Percentiles rank a stretch among this genome's conserved stretches.
Evolutionary conservation across 2,888 invertebrate genomes (phyloP).

Genomic region (Idaea aversata): DNA sequence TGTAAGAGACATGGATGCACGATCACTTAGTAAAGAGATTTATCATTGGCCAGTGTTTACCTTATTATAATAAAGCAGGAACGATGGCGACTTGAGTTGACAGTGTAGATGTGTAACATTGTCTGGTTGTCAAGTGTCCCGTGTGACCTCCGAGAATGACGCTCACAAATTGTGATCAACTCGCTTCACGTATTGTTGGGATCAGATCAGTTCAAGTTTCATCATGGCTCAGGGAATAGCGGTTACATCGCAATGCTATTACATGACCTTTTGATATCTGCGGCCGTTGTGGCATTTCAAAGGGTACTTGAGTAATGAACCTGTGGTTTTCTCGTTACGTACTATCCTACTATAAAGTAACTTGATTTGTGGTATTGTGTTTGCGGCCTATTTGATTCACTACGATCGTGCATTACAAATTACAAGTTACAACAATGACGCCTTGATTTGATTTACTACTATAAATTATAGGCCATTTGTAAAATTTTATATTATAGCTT

Average conservation of each 20-base stretch:
- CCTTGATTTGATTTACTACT: not conserved
- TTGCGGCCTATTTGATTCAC: constrained; percentile 39
- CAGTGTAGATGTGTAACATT: constrained; percentile 8
- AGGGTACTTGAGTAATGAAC: constrained; percentile 40
- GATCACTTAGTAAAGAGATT: not conserved
- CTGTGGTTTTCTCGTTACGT: constrained; percentile 33
- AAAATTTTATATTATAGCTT: not conserved
- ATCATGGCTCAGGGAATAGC: constrained; percentile 32
- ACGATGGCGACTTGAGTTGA: constrained; percentile 14
- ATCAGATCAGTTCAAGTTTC: constrained; percentile 20
- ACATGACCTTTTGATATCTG: constrained; percentile 43
- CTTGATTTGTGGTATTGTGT: constrained; percentile 41
- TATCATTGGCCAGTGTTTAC: not conserved
- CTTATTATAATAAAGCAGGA: not conserved
- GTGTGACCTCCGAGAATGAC: not conserved
- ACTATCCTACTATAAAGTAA: constrained; percentile 36
- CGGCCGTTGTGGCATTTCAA: constrained; percentile 35
- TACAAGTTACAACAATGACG: not conserved
- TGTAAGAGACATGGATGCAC: not conserved
- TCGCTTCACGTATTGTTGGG: constrained; percentile 3
- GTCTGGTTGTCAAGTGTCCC: not conserved
- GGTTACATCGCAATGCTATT: constrained; percentile 37
- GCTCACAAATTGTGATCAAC: not conserved
- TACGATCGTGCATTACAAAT: constrained; percentile 7
- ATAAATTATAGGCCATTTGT: not conserved